phyloP scores from a whole-genome alignment of 1,140 invertebrate species.

The Streblospio benedicti region DNA sequence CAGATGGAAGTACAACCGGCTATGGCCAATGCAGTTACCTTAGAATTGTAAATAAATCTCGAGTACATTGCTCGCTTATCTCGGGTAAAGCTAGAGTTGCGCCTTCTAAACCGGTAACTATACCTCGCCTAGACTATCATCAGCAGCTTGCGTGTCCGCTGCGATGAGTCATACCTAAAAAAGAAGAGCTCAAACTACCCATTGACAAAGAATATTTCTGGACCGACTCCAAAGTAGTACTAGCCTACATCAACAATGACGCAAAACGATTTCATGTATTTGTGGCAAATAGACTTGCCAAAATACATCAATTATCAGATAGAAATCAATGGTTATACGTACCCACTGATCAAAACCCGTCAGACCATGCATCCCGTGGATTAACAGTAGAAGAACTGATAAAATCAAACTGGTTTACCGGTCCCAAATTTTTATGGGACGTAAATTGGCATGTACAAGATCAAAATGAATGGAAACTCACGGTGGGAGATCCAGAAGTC shows the following conservation, averaged over 20 bases:
- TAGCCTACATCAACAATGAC: slow-evolving; percentile 18
- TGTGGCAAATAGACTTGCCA: slow-evolving; percentile 11
- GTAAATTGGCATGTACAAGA: slow-evolving; percentile 12
- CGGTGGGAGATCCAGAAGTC: slow-evolving; percentile 8
- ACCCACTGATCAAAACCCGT: background rate
- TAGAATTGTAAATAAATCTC: background rate
- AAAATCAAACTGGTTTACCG: background rate
- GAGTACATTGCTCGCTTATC: slow-evolving; percentile 9
- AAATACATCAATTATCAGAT: background rate
- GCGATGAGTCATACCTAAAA: no score
- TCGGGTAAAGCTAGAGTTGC: slow-evolving; percentile 19
- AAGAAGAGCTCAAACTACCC: no score
- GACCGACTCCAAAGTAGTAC: slow-evolving; percentile 16
- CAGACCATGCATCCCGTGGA: slow-evolving; percentile 12
- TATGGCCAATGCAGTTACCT: slow-evolving; percentile 18
- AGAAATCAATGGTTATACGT: slow-evolving; percentile 7
- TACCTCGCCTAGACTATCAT: slow-evolving; percentile 22
- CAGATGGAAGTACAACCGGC: slow-evolving; percentile 14
- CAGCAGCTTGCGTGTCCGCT: no score
- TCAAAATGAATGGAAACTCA: background rate
- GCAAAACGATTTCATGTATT: slow-evolving; percentile 11
- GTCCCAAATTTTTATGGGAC: slow-evolving; percentile 14
- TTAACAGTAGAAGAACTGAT: background rate
- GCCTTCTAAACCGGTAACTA: slow-evolving; percentile 8
- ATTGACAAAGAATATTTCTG: slow-evolving; percentile 5